Conservation (phyloP, 1,140 invertebrate genomes). For the Paracyclopina nana region DNA sequence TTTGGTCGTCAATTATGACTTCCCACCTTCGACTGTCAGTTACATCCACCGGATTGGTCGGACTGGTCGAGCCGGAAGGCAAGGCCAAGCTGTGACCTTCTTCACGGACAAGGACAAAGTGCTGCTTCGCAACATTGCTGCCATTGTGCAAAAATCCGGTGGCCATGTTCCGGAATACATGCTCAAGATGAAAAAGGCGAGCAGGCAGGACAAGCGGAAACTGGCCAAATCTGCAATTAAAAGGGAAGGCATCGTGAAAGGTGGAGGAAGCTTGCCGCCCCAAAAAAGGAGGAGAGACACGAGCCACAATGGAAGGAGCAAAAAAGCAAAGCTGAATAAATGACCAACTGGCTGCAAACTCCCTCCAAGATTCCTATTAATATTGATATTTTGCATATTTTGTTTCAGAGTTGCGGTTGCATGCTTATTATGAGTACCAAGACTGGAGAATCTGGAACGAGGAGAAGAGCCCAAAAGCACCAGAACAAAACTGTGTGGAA, state of each 20-base stretch:
- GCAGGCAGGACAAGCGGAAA: constrained; percentile 21
- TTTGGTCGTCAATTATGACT: constrained; percentile 93
- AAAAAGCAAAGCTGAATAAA: constrained; percentile 1
- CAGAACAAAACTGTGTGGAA: constrained; percentile 8
- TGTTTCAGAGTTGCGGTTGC: too few species aligned
- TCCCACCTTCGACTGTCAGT: constrained; percentile 69
- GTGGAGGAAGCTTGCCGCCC: neutral
- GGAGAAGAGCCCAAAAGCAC: constrained; percentile 11
- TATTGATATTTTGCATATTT: too few species aligned
- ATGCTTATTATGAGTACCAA: too few species aligned
- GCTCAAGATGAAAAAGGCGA: constrained; percentile 47
- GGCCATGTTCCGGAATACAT: constrained; percentile 76
- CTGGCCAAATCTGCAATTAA: neutral
- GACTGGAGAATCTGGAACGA: neutral
- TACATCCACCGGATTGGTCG: constrained; percentile 86
- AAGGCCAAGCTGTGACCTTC: constrained; percentile 75
- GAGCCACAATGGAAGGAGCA: neutral
- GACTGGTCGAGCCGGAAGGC: constrained; percentile 75
- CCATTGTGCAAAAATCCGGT: constrained; percentile 50
- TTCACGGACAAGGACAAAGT: constrained; percentile 63
- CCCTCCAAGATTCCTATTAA: too few species aligned
- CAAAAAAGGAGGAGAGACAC: neutral
- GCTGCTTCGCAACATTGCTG: constrained; percentile 20
- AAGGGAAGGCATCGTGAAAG: constrained; percentile 5
- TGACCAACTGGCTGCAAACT: neutral